Conservation (phyloP, 2,888 invertebrate genomes). For the Chrysopilus asiliformis region DNA sequence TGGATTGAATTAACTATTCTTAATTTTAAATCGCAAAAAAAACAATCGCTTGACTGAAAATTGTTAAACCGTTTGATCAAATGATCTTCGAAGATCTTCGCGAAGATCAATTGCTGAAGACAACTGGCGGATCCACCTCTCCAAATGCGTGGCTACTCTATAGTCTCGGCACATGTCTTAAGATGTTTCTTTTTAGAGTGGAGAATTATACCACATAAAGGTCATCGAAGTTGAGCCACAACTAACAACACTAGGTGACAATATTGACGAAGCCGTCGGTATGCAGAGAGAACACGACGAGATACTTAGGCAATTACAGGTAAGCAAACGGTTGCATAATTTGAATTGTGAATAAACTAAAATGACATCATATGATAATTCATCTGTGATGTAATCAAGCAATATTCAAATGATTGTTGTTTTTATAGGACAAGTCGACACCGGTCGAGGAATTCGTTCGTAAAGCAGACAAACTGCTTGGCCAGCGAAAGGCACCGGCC, state of each 20-base stretch:
- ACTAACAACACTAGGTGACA: conserved; percentile 64
- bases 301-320: conserved; percentile 70
- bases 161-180: too few relatives aligned
- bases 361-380: conserved; percentile 1
- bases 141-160: too few relatives aligned
- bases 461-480: conserved; percentile 74
- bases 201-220: conserved; percentile 69
- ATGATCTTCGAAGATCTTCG: too few relatives aligned
- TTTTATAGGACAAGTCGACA: conserved; percentile 64
- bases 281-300: conserved; percentile 69
- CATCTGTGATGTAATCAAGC: too few relatives aligned
- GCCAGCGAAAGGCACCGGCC: conserved; percentile 57
- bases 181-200: conserved; percentile 45
- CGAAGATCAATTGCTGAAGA: too few relatives aligned
- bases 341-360: conserved; percentile 2
- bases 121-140: too few relatives aligned
- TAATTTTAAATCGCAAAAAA: too few relatives aligned
- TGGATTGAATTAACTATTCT: too few relatives aligned
- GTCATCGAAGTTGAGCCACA: conserved; percentile 76
- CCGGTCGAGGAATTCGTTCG: conserved; percentile 76
- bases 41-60: too few relatives aligned
- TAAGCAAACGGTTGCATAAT: conserved; percentile 29
- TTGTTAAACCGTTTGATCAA: too few relatives aligned
- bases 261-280: conserved; percentile 58
- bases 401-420: not conserved